Evolutionary conservation across 2,888 invertebrate genomes (phyloP).

Genomic region (Smittia aterrima): DNA sequence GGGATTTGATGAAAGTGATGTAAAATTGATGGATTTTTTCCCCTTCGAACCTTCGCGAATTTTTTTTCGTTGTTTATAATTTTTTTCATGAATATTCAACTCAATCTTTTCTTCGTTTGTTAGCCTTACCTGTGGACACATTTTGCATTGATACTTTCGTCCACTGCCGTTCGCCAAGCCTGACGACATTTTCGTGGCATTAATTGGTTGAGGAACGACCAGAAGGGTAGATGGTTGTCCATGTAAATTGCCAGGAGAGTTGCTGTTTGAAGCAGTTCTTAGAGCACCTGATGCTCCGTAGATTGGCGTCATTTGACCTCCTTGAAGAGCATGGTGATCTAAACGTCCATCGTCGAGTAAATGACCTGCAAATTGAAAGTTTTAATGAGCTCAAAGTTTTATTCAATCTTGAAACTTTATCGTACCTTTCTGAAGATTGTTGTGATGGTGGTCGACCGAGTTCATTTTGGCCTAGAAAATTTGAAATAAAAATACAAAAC

Average conservation of each 20-base stretch:
- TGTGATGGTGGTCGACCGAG: slow-evolving; percentile 50
- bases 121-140: slow-evolving; percentile 60
- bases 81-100: slow-evolving; percentile 10
- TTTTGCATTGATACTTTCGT: slow-evolving; percentile 92
- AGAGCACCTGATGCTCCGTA: slow-evolving; percentile 46
- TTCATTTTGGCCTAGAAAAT: slow-evolving; percentile 55
- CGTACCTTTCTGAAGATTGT: slow-evolving; percentile 54
- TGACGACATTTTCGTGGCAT: slow-evolving; percentile 63
- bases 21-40: slow-evolving; percentile 31
- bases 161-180: slow-evolving; percentile 51
- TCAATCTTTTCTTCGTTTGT: not conserved
- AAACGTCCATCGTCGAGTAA: slow-evolving; percentile 54
- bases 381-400: slow-evolving; percentile 3
- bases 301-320: slow-evolving; percentile 47
- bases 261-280: slow-evolving; percentile 47
- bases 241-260: slow-evolving; percentile 50
- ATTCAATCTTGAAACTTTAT: not conserved
- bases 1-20: slow-evolving; percentile 23
- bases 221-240: slow-evolving; percentile 65
- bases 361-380: slow-evolving; percentile 48
- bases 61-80: not conserved
- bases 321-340: slow-evolving; percentile 53
- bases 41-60: not conserved
- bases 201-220: slow-evolving; percentile 86
- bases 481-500: slow-evolving; percentile 38